phyloP scores from a whole-genome alignment of 2,113 vertebrate species.

The Etheostoma spectabile region DNA sequence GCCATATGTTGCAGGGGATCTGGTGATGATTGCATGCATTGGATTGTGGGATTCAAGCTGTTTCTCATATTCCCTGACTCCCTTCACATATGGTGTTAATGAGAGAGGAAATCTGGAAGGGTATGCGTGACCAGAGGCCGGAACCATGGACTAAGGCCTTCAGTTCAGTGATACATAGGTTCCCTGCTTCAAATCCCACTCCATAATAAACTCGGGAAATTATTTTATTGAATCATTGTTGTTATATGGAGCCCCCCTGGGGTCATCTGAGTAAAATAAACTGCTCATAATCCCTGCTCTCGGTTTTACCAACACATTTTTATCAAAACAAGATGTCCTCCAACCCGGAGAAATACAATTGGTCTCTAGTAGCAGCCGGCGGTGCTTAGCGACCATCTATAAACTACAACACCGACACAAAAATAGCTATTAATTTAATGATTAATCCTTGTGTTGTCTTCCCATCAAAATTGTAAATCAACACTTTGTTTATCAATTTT shows the following conservation, averaged over 20 bases:
- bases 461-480: too few relatives aligned
- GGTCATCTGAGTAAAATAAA: too few relatives aligned
- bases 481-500: too few relatives aligned
- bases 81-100: constrained; percentile 64
- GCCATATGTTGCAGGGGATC: constrained; percentile 29
- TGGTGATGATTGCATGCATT: constrained; percentile 11
- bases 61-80: constrained; percentile 36
- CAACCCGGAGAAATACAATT: too few relatives aligned
- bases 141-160: not conserved
- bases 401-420: too few relatives aligned
- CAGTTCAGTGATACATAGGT: not conserved
- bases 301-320: too few relatives aligned
- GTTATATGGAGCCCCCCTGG: not conserved
- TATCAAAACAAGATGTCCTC: too few relatives aligned
- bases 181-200: not conserved
- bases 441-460: too few relatives aligned
- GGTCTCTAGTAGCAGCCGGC: too few relatives aligned
- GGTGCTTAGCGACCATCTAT: too few relatives aligned
- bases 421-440: too few relatives aligned
- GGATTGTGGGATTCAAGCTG: constrained; percentile 37
- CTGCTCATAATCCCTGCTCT: too few relatives aligned
- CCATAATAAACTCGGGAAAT: not conserved
- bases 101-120: constrained; percentile 27
- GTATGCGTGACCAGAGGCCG: not conserved
- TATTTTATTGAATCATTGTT: not conserved